Conservation (phyloP, 53 echinoderm and acorn worm genomes). For the Paracentrotus lividus region DNA sequence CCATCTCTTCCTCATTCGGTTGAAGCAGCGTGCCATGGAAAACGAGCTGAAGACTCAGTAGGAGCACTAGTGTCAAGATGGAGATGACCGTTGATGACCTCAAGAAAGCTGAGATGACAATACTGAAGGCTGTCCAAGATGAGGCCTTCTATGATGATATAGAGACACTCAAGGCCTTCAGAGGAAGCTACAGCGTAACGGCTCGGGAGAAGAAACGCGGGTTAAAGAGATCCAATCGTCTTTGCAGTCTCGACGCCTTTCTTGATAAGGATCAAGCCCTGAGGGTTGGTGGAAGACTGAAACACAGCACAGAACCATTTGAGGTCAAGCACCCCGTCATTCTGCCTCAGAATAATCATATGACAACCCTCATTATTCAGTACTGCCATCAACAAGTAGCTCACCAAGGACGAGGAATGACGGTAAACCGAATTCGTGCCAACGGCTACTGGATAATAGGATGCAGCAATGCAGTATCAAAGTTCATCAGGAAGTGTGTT, state of each 20-base stretch:
- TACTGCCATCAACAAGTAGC: conserved; percentile 68
- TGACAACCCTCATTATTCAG: conserved; percentile 70
- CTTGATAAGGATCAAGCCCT: conserved; percentile 61
- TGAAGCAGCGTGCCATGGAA: not conserved
- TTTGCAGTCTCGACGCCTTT: conserved; percentile 69
- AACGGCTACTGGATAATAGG: conserved; percentile 78
- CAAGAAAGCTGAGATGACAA: conserved; percentile 53
- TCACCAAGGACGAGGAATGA: conserved; percentile 82
- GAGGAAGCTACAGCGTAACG: not conserved
- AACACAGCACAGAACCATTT: conserved; percentile 30
- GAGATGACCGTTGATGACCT: too few relatives aligned
- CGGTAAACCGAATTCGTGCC: conserved; percentile 66
- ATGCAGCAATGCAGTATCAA: conserved; percentile 64
- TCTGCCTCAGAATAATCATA: conserved; percentile 69
- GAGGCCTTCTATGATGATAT: conserved; percentile 59
- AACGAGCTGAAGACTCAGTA: not conserved
- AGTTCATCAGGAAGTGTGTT: conserved; percentile 68
- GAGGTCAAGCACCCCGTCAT: conserved; percentile 73
- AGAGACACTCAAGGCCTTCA: not conserved
- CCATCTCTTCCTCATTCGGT: too few relatives aligned
- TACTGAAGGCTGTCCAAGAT: conserved; percentile 50
- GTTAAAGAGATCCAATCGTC: not conserved
- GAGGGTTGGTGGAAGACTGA: conserved; percentile 78
- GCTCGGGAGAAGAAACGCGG: not conserved
- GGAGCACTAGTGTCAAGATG: not conserved